Evolutionary conservation across 2,797 vertebrate genomes (phyloP).

Genomic region (Neopelma chrysocephalum): DNA sequence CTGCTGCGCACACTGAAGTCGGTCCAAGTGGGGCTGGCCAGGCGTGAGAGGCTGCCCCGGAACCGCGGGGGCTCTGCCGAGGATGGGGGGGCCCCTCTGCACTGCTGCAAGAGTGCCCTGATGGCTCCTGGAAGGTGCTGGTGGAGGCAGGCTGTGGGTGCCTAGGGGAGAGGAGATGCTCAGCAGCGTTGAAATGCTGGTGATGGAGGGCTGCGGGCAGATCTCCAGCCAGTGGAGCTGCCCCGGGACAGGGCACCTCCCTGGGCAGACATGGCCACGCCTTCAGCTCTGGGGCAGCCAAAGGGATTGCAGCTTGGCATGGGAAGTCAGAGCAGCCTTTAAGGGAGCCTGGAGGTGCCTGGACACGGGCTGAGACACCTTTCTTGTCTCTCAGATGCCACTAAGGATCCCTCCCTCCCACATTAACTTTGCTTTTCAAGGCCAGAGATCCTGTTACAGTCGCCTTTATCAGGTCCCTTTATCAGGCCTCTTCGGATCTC

Average conservation of each 20-base stretch:
- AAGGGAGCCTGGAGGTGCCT: background rate
- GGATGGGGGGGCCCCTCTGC: background rate
- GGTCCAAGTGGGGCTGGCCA: background rate
- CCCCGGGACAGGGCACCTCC: accelerated
- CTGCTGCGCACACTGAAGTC: background rate
- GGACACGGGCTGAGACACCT: background rate
- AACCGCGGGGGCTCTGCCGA: background rate
- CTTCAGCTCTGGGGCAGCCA: accelerated
- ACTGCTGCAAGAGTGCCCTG: background rate
- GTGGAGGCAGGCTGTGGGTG: background rate
- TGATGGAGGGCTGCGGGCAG: background rate
- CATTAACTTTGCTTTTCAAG: background rate
- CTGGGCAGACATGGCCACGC: accelerated
- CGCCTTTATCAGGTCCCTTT: background rate
- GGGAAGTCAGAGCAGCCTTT: background rate
- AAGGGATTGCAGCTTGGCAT: background rate
- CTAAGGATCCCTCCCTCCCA: background rate
- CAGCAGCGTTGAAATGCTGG: background rate
- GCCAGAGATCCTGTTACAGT: background rate
- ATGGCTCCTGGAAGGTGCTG: accelerated
- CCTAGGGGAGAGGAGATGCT: accelerated
- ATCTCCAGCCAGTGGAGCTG: background rate
- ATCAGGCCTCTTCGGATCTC: background rate
- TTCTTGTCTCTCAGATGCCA: accelerated
- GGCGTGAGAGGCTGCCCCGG: background rate